phyloP scores from a whole-genome alignment of 2,888 invertebrate genomes.

The Tolmerus cingulatus region DNA sequence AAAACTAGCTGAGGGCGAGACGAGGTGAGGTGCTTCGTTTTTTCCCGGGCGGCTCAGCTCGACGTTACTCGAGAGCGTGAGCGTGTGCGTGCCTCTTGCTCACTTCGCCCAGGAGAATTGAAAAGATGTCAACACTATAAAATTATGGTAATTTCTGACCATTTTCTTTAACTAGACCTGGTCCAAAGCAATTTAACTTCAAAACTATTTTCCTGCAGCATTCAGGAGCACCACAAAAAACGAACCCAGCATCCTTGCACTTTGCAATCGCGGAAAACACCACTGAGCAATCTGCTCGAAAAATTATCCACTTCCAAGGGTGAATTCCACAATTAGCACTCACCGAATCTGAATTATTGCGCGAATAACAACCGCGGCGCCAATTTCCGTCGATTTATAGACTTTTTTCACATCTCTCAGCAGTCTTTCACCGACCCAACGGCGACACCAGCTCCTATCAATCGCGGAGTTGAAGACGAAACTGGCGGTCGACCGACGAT shows the following conservation, averaged over 20 bases:
- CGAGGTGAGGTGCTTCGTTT: not conserved
- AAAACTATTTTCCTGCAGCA: not conserved
- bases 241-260: not conserved
- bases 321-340: not conserved
- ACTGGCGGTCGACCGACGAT: not conserved
- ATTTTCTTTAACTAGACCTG: not conserved
- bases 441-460: not conserved
- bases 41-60: not conserved
- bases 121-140: conserved; percentile 16
- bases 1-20: not conserved
- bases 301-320: not conserved
- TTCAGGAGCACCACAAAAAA: not conserved
- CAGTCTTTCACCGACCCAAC: not conserved
- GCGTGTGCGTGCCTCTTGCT: not conserved
- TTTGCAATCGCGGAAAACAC: not conserved
- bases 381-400: not conserved
- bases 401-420: not conserved
- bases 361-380: not conserved
- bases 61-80: not conserved
- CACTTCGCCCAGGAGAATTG: not conserved
- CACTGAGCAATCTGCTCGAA: not conserved
- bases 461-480: not conserved
- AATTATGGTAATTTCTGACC: conserved; percentile 10
- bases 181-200: not conserved
- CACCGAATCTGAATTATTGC: not conserved